Percentiles rank a stretch among this genome's conserved stretches.
Evolutionary conservation across 2,888 invertebrate species (phyloP).

Genomic region (Rhingia campestris): DNA sequence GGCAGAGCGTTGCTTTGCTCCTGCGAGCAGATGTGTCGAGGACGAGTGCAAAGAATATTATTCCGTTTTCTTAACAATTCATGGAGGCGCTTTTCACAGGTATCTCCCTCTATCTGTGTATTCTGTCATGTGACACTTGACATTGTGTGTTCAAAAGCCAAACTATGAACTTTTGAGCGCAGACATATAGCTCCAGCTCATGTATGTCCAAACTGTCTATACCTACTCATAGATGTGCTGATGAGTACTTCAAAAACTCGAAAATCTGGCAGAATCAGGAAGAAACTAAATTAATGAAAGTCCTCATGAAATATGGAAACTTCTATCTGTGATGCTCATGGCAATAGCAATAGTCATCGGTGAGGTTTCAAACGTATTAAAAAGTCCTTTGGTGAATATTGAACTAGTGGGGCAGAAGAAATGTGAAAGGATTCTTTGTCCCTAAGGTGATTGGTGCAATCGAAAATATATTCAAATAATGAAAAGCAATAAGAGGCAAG

Average conservation of each 20-base stretch:
- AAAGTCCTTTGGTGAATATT: neutral
- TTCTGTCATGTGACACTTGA: constrained; percentile 59
- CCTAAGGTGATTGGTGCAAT: neutral
- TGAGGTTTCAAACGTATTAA: constrained; percentile 22
- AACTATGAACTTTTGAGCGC: constrained; percentile 63
- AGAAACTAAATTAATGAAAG: constrained; percentile 46
- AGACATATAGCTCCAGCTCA: constrained; percentile 2
- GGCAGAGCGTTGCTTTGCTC: neutral
- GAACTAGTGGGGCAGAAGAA: constrained; percentile 22
- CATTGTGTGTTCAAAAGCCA: constrained; percentile 56
- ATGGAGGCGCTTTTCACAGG: constrained; percentile 17
- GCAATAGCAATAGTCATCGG: constrained; percentile 38
- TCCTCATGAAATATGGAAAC: constrained; percentile 50
- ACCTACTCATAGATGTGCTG: neutral
- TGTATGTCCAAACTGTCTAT: neutral
- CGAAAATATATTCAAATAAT: constrained; percentile 11
- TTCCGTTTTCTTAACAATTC: constrained; percentile 26
- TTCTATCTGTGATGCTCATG: neutral
- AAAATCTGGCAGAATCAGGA: constrained; percentile 34
- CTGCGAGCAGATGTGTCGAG: constrained; percentile 63
- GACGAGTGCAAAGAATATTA: constrained; percentile 43
- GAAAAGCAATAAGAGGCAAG: neutral
- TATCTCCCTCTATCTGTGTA: neutral
- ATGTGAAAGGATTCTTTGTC: neutral
- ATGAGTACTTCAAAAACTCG: neutral